Evolutionary conservation across 2,888 invertebrate species (phyloP).

Genomic region (Gonocerus acuteangulatus): DNA sequence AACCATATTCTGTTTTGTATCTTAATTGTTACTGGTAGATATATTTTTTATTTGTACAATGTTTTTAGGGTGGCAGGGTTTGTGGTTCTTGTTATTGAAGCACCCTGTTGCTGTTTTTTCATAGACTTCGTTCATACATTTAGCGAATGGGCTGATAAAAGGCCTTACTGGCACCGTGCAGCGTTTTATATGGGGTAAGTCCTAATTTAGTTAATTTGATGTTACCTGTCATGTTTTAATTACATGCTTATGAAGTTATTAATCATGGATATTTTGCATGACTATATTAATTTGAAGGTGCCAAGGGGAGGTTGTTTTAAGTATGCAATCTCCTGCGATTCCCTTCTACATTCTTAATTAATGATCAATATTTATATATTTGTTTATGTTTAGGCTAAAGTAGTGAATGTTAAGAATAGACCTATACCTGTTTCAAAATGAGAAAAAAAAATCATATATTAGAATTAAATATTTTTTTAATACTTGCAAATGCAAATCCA

Average conservation of each 20-base stretch:
- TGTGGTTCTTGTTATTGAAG: conserved; percentile 79
- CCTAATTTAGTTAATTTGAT: not conserved
- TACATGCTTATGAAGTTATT: not conserved
- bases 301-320: conserved; percentile 14
- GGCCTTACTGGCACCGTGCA: conserved; percentile 86
- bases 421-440: no score
- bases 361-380: no score
- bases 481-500: no score
- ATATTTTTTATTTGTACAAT: not conserved
- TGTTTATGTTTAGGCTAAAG: no score
- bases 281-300: conserved; percentile 22
- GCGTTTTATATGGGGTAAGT: conserved; percentile 77
- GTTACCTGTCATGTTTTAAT: conserved; percentile 9
- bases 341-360: conserved; percentile 13
- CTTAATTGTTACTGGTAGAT: not conserved
- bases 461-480: no score
- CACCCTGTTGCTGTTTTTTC: conserved; percentile 95
- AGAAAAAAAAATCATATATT: no score
- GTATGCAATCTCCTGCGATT: conserved; percentile 17
- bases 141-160: conserved; percentile 70
- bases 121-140: conserved; percentile 86
- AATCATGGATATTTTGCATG: not conserved
- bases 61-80: conserved; percentile 68
- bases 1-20: no score
- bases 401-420: no score